These are phyloP conservation scores for Pelecanoides urinatrix DNA, from an alignment of 2,113 vertebrate genomes.

Conservation along the genomic window DNA sequence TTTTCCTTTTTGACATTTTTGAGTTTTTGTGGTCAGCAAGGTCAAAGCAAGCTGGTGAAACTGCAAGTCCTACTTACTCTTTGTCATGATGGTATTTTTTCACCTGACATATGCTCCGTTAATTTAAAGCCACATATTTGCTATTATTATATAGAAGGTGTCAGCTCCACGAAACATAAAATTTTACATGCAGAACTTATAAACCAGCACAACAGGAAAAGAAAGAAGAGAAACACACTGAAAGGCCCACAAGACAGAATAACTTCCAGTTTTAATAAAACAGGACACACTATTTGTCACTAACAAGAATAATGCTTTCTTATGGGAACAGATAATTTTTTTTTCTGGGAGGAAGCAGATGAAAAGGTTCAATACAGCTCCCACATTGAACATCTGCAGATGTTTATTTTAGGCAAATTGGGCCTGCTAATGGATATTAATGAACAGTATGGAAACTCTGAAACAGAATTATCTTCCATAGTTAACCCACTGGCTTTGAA, in stretches of 20 bases:
- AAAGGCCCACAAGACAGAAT: neutral
- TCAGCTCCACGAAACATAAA: neutral
- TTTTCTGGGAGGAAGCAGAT: neutral
- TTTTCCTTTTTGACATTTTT: neutral
- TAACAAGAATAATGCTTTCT: neutral
- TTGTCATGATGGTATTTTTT: neutral
- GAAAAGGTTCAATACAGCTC: neutral
- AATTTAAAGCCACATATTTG: neutral
- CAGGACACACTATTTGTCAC: neutral
- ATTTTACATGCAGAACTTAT: neutral
- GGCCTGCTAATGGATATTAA: neutral
- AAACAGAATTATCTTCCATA: neutral
- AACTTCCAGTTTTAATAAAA: neutral
- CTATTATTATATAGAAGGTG: neutral
- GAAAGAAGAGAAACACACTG: neutral
- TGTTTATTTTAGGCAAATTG: neutral
- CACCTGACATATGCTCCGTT: neutral
- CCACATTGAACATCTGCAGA: neutral
- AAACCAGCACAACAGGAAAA: neutral
- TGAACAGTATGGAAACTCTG: neutral
- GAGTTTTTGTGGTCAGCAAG: neutral
- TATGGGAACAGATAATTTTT: neutral
- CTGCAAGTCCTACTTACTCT: neutral
- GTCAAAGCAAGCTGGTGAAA: neutral
- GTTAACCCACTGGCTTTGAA: neutral